A percentile compares a stretch with the other conserved stretches of the same genome.
Conservation (phyloP, 64 coral and sea anemone species). For the Actinia equina region DNA sequence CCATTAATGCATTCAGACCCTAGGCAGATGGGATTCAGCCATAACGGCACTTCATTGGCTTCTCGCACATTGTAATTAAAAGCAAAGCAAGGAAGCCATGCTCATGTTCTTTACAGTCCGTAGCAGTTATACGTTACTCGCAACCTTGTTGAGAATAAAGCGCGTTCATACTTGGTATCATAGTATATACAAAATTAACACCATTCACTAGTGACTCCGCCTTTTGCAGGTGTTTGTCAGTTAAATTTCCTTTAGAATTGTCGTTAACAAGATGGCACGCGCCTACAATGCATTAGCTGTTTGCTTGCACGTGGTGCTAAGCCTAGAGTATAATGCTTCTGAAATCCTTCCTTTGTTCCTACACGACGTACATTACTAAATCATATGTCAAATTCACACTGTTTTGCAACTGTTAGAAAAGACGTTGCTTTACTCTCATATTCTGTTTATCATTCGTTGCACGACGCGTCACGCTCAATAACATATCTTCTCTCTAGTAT, state of each 20-base stretch:
- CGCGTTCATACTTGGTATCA: not conserved
- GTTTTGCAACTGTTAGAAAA: not conserved
- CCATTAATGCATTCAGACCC: not conserved
- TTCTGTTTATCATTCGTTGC: not conserved
- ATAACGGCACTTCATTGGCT: too few species aligned
- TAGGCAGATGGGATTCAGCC: not conserved
- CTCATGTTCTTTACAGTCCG: not conserved
- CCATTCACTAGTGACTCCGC: not conserved
- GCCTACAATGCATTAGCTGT: constrained; percentile 6
- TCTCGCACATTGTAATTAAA: not conserved
- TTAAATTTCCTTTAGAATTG: constrained; percentile 11
- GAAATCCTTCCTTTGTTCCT: not conserved
- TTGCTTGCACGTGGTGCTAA: not conserved
- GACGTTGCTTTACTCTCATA: not conserved
- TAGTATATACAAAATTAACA: not conserved
- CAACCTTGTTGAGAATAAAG: not conserved
- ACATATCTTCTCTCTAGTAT: not conserved
- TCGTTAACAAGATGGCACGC: constrained; percentile 1
- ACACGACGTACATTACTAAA: not conserved
- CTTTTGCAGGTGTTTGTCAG: constrained; percentile 16
- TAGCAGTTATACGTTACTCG: not conserved
- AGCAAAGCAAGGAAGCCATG: not conserved
- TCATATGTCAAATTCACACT: not conserved
- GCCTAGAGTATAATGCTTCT: not conserved
- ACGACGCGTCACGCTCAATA: not conserved